Base-by-base conservation (phyloP, 2,797 vertebrate species). In the Muscicapa striata region DNA sequence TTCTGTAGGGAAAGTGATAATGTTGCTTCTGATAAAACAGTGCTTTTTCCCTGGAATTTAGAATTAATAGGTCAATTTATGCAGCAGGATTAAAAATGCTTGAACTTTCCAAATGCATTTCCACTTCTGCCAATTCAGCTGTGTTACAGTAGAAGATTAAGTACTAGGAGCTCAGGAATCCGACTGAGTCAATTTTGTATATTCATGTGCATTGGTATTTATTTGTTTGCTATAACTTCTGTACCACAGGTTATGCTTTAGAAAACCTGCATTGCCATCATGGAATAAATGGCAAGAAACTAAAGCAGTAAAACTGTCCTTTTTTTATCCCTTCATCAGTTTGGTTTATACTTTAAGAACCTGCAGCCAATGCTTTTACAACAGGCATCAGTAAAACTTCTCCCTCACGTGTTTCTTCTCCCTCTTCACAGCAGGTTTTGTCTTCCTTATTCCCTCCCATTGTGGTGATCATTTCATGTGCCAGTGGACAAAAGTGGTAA, bases 81-180 rank as follows among this genome's bases (percentile, higher is more conserved):
- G 27, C 26, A 89, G 68, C 30, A 70, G 84, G 75, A 94, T 94
- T 95, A 84, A 93, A 96, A 94, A 94, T 80, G 89, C 13, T 94
- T 93, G 83, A 92, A 66, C 76, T 91, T 82, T 90, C 64, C 58
- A 90, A 93, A 96, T 83, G 22, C 9, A 62, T 82, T 94, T 87
- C 20, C 69, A 82, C 63, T 94, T 91, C 84, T 96, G 88, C 68
- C 84, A 95, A 75, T 67, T 95, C 41, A 94, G 32, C 70, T 95
- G 18, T 62, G 19, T 86, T 96, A 76, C 27, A 54, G 67, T 19
- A 84, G 52, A 88, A 94, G 80, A 95, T 93, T 92, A 91, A 93
- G n/a, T 76, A 67, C 45, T 36, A 83, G 30, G 30, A 87, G 57
- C 36, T 87, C 57, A 54, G 72, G 67, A 80, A 89, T 58, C 59